Conservation (phyloP, 2,113 vertebrate species). For the Lagenorhynchus albirostris region DNA sequence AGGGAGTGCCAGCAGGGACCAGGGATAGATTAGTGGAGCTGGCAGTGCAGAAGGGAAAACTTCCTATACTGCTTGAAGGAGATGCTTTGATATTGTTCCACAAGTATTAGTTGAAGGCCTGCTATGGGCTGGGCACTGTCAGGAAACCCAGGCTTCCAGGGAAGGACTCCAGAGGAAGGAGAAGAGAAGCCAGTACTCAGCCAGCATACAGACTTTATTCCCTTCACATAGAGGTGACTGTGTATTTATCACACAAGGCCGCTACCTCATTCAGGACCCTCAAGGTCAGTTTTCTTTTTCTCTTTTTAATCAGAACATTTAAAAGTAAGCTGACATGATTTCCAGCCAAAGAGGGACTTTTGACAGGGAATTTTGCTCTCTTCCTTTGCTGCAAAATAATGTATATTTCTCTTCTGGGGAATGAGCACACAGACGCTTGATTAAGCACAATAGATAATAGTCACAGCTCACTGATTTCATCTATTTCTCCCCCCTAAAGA, state of each 20-base stretch:
- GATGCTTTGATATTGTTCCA: neutral
- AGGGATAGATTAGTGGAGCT: neutral
- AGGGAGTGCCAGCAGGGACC: neutral
- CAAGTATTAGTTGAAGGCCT: neutral
- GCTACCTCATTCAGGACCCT: neutral
- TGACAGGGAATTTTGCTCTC: neutral
- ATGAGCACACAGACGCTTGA: neutral
- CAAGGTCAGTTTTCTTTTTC: neutral
- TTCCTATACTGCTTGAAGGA: neutral
- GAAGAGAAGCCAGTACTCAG: neutral
- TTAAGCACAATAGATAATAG: neutral
- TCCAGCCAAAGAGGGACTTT: neutral
- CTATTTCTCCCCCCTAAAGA: neutral
- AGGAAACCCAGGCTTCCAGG: neutral
- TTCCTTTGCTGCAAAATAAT: neutral
- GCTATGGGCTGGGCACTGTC: neutral
- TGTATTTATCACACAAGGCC: neutral
- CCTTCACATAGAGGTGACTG: neutral
- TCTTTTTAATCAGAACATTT: neutral
- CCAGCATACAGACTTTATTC: neutral
- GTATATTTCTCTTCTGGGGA: neutral
- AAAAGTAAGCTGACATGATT: neutral
- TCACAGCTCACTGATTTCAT: neutral
- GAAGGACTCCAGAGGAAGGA: neutral
- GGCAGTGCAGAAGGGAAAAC: neutral